phyloP scores from a whole-genome alignment of 2,113 vertebrate species.

The Oxyruncus cristatus region DNA sequence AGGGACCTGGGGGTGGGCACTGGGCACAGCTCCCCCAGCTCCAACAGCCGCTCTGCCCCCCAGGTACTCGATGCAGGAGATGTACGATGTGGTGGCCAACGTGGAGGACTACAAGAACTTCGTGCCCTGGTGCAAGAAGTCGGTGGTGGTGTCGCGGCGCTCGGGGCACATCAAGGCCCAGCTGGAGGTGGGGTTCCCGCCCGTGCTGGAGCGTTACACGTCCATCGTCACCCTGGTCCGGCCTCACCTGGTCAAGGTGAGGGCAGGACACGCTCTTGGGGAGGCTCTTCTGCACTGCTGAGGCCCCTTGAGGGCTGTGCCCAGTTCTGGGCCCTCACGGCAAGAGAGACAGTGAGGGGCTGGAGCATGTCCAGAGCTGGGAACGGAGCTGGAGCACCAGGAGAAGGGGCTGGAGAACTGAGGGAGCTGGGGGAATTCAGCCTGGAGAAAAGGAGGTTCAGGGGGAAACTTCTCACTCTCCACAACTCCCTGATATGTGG shows the following conservation, averaged over 20 bases:
- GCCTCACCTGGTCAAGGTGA: constrained; percentile 93
- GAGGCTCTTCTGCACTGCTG: too few species aligned
- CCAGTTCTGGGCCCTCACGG: not conserved
- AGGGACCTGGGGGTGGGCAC: not conserved
- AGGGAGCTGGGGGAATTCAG: too few species aligned
- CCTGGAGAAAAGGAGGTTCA: too few species aligned
- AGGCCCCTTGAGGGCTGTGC: not conserved
- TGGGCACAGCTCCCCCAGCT: rapidly evolving
- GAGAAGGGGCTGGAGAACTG: too few species aligned
- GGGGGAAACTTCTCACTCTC: too few species aligned
- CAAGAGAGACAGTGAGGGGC: too few species aligned
- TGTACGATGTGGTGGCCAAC: constrained; percentile 92
- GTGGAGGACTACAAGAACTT: constrained; percentile 94
- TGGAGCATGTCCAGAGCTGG: too few species aligned
- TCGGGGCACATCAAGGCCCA: constrained; percentile 87
- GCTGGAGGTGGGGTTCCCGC: constrained; percentile 92
- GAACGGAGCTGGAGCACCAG: too few species aligned
- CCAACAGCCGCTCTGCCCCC: rapidly evolving
- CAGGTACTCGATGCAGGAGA: constrained; percentile 95
- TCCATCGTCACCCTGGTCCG: constrained; percentile 90
- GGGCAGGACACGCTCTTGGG: not conserved
- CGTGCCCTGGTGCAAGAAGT: constrained; percentile 96
- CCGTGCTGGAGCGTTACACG: constrained; percentile 89
- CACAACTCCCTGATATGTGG: not conserved
- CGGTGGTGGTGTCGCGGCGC: constrained; percentile 84